Base-by-base conservation (phyloP, 2,797 vertebrate species). In the Hippoglossus hippoglossus region DNA sequence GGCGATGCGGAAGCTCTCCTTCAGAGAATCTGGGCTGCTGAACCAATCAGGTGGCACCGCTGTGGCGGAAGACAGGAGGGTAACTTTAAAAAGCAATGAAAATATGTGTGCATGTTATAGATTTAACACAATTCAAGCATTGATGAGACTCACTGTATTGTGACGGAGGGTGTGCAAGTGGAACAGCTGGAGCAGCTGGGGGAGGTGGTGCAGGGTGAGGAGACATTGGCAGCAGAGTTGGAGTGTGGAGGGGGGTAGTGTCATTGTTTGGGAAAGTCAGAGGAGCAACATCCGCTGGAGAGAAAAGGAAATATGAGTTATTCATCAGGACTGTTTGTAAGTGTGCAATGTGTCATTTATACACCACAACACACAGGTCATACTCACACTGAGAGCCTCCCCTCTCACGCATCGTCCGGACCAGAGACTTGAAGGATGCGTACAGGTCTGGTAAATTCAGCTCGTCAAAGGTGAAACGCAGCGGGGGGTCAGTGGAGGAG, bases 1-100 rank as follows among this genome's bases (percentile, higher is more conserved):
- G 84, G 97, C 98, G 77, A 99, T 97, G 90, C 96, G 97, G 93
- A 99, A 97, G 85, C 98, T 99, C 92, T 99, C 96, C 92, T 97
- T 99, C 86, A 99, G 91, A 71, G 97, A 97, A 89, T 97, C 97
- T 3, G 96, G 95, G 79, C 89, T 97, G 82, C 94, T 97, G 94
- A 97, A 96, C 97, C 97, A 99, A 87, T 98, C 97, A 41, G 95
- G 86, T 50, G 97, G 96, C 82, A 99, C 94, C 0, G 93, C 97
- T 99, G 7, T 22, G 71, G 73, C 1, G 34, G 26, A 57, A 53
- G 54, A 25, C 26, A 77, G 61, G 47, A 68, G 60, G 51, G 36
- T 34, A 10, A 78, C 81, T 69, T 80, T 34, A 63, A 47, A 78
- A 52, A 58, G 19, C 10, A 18, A 12, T 7, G 1, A 61, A 36